These are phyloP conservation scores for Gymnodraco acuticeps DNA, from an alignment of 2,797 vertebrate species.

Conservation along the genomic window DNA sequence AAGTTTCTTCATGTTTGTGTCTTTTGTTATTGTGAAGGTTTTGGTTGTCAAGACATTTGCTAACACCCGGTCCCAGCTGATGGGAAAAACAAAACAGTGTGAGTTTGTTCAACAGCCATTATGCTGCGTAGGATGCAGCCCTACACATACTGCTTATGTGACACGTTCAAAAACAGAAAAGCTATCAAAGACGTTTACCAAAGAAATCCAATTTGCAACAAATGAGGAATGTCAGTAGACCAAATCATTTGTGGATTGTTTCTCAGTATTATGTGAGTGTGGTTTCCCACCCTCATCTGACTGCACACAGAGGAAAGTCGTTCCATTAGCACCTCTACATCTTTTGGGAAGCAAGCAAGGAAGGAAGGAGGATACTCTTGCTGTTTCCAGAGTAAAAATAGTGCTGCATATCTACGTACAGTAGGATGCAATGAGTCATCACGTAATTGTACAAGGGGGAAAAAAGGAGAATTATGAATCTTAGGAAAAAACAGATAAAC, in stretches of 20 bases:
- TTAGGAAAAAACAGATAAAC: slow-evolving; percentile 18
- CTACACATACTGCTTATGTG: slow-evolving; percentile 31
- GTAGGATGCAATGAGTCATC: slow-evolving; percentile 71
- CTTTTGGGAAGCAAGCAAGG: slow-evolving; percentile 36
- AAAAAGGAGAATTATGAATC: slow-evolving; percentile 30
- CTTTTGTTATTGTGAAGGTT: slow-evolving; percentile 12
- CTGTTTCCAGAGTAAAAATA: slow-evolving; percentile 65
- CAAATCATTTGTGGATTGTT: slow-evolving; percentile 38
- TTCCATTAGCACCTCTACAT: slow-evolving; percentile 43
- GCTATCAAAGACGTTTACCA: slow-evolving; percentile 12
- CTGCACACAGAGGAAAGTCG: slow-evolving; percentile 26
- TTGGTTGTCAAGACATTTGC: slow-evolving; percentile 8
- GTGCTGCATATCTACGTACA: slow-evolving; percentile 57
- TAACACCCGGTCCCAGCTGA: neutral
- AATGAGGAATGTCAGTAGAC: slow-evolving; percentile 22
- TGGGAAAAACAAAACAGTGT: slow-evolving; percentile 26
- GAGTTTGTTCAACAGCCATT: slow-evolving; percentile 28
- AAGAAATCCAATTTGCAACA: slow-evolving; percentile 38
- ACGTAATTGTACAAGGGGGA: slow-evolving; percentile 28
- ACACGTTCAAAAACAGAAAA: slow-evolving; percentile 16
- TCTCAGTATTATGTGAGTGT: slow-evolving; percentile 7
- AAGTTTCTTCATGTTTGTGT: neutral
- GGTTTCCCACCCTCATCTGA: slow-evolving; percentile 11
- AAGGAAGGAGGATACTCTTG: slow-evolving; percentile 38
- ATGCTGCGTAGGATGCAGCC: slow-evolving; percentile 33